Evolutionary conservation across 2,888 invertebrate species (phyloP).

Genomic region (Tipula lateralis): DNA sequence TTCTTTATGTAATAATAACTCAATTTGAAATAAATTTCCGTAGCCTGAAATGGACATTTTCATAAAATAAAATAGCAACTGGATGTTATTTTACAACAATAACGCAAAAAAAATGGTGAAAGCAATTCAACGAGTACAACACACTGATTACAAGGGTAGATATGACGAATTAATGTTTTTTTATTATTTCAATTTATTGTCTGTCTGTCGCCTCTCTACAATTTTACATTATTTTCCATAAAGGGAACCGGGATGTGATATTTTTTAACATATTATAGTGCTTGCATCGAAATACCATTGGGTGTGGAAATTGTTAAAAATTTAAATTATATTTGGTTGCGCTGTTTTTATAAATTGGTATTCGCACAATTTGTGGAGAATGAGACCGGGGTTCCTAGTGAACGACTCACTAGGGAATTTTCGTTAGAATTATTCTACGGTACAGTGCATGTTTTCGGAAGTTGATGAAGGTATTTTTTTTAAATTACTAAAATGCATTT

Average conservation of each 20-base stretch:
- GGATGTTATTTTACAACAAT: not conserved
- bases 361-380: not conserved
- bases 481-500: too few relatives aligned
- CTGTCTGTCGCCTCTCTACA: not conserved
- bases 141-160: slow-evolving; percentile 1
- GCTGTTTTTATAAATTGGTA: not conserved
- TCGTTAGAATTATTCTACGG: too few relatives aligned
- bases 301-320: not conserved
- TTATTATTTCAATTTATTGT: slow-evolving; percentile 19
- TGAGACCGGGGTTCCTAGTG: not conserved
- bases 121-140: not conserved
- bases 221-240: not conserved
- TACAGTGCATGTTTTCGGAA: too few relatives aligned
- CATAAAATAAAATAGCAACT: not conserved
- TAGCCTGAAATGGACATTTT: not conserved
- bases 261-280: not conserved
- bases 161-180: slow-evolving; percentile 20
- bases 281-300: not conserved
- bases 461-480: too few relatives aligned
- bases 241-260: not conserved
- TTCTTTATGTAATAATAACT: slow-evolving; percentile 11
- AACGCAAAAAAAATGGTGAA: not conserved
- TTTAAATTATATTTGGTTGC: not conserved
- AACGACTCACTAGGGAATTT: not conserved
- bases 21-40: slow-evolving; percentile 2